These are phyloP conservation scores for Zeus faber DNA, from an alignment of 2,113 vertebrate genomes.

Conservation along the genomic window DNA sequence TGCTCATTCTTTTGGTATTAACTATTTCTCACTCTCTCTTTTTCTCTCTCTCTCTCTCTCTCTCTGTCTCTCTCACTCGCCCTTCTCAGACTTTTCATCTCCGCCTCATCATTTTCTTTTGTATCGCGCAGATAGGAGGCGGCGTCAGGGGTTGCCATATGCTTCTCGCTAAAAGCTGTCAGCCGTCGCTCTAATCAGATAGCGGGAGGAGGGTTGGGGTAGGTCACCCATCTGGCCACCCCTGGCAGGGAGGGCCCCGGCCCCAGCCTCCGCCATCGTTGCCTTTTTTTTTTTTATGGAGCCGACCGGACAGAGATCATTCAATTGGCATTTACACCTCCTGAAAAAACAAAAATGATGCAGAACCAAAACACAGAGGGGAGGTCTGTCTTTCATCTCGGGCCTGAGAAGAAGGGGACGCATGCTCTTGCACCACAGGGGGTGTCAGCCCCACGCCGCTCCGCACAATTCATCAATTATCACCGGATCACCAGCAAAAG, in stretches of 20 bases:
- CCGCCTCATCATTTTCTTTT: too few species aligned
- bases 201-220: conserved; percentile 15
- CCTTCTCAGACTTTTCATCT: too few species aligned
- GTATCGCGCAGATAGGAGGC: too few species aligned
- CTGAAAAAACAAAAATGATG: conserved; percentile 60
- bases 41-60: neutral
- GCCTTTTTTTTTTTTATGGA: conserved; percentile 28
- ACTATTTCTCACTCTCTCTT: too few species aligned
- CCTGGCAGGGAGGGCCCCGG: conserved; percentile 54
- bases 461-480: conserved; percentile 35
- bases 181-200: conserved; percentile 54
- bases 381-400: conserved; percentile 60
- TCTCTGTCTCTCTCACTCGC: conserved; percentile 16
- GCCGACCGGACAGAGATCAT: conserved; percentile 47
- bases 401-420: conserved; percentile 42
- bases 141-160: too few species aligned
- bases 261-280: conserved; percentile 23
- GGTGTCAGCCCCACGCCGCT: conserved; percentile 21
- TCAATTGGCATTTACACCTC: conserved; percentile 47
- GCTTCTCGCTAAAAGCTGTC: conserved; percentile 38
- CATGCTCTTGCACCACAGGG: conserved; percentile 32
- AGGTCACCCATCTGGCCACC: conserved; percentile 67
- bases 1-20: neutral
- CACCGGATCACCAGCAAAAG: conserved; percentile 29
- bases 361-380: conserved; percentile 50